These are phyloP conservation scores for Eupithecia vulgata DNA, from an alignment of 2,888 invertebrate species.

Conservation along the genomic window DNA sequence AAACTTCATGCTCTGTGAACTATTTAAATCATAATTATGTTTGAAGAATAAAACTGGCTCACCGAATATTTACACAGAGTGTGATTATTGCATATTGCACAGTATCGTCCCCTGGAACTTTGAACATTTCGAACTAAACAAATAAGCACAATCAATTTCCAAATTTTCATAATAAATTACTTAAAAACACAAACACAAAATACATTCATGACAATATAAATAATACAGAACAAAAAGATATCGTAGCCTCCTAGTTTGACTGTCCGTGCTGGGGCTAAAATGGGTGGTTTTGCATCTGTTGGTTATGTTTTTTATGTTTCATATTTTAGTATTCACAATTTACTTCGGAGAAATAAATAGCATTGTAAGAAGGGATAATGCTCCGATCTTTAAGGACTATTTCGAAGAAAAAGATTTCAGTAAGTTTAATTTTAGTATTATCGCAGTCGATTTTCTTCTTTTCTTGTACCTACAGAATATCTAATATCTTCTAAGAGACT, in stretches of 20 bases:
- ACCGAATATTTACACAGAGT: constrained; percentile 69
- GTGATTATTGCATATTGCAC: constrained; percentile 68
- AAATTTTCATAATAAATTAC: constrained; percentile 68
- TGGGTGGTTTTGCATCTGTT: constrained; percentile 60
- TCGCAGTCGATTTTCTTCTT: not conserved
- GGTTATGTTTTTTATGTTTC: constrained; percentile 75
- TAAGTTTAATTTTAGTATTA: not conserved
- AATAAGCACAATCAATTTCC: constrained; percentile 68
- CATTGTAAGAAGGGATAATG: constrained; percentile 44
- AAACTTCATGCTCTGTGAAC: not conserved
- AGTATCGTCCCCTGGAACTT: constrained; percentile 54
- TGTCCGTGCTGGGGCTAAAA: constrained; percentile 55
- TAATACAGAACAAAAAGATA: constrained; percentile 32
- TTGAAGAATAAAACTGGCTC: constrained; percentile 35
- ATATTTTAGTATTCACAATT: constrained; percentile 61
- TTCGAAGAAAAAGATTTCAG: constrained; percentile 38
- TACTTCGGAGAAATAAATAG: constrained; percentile 52
- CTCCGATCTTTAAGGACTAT: constrained; percentile 37
- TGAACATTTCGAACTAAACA: constrained; percentile 49
- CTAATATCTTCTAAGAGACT: not conserved
- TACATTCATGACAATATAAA: constrained; percentile 49
- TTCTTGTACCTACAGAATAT: not conserved
- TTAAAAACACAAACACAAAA: constrained; percentile 56
- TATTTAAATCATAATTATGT: not conserved
- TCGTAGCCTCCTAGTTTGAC: constrained; percentile 53